Evolutionary conservation across 2,888 invertebrate species (phyloP).

Genomic region (Cremastinae sp.): DNA sequence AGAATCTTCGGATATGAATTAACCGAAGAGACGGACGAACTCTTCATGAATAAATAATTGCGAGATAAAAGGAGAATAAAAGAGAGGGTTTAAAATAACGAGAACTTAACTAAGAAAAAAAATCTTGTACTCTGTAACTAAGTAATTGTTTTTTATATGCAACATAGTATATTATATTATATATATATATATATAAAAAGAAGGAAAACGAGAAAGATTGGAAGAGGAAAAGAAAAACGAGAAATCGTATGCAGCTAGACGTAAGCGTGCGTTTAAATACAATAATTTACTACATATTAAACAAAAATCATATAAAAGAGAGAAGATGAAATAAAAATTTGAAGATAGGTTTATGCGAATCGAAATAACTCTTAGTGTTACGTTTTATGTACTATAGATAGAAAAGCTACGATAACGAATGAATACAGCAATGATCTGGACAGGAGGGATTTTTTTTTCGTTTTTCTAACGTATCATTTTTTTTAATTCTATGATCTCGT

Average conservation of each 20-base stretch:
- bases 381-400: constrained; percentile 76
- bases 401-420: constrained; percentile 68
- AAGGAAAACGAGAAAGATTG: constrained; percentile 51
- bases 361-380: constrained; percentile 74
- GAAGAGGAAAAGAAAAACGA: constrained; percentile 50
- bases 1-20: constrained; percentile 1
- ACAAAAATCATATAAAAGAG: constrained; percentile 29
- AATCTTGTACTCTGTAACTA: constrained; percentile 78
- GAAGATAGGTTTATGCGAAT: constrained; percentile 71
- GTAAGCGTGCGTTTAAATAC: constrained; percentile 75
- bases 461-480: constrained; percentile 33
- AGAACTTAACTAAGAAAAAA: constrained; percentile 68
- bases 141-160: constrained; percentile 79
- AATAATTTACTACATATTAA: constrained; percentile 69
- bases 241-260: constrained; percentile 73
- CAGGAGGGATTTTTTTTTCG: constrained; percentile 57
- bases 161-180: constrained; percentile 78
- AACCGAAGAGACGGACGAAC: constrained; percentile 24
- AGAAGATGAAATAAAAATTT: constrained; percentile 62
- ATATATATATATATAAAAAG: constrained; percentile 73
- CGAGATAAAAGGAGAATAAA: constrained; percentile 9
- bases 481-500: constrained; percentile 39
- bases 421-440: constrained; percentile 73
- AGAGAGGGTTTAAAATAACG: constrained; percentile 24
- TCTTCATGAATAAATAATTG: constrained; percentile 29